phyloP scores from a whole-genome alignment of 2,797 vertebrate genomes.

The Tapera naevia region DNA sequence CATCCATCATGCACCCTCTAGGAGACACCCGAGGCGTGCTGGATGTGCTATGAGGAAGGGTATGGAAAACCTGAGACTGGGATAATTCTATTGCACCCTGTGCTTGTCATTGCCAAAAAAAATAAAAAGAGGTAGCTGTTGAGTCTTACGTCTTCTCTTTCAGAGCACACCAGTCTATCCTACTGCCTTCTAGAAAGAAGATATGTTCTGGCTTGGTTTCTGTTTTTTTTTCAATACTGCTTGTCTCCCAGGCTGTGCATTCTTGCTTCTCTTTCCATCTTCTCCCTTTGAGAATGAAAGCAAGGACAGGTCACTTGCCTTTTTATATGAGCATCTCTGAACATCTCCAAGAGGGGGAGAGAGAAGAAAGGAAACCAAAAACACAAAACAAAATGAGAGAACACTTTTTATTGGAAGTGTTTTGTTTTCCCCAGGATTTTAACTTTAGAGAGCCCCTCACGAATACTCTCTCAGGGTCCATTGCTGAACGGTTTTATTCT shows the following conservation, averaged over 20 bases:
- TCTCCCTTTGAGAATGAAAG: conserved; percentile 59
- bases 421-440: conserved; percentile 76
- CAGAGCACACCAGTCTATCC: background rate
- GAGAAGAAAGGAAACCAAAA: background rate
- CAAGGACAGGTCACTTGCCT: conserved; percentile 78
- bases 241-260: background rate
- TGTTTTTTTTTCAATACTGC: background rate
- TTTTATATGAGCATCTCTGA: conserved; percentile 69
- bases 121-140: background rate
- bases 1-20: background rate
- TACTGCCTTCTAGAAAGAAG: conserved; percentile 4
- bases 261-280: background rate
- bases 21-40: background rate
- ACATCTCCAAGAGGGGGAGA: background rate
- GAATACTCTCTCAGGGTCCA: conserved; percentile 57
- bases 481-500: conserved; percentile 65
- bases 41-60: background rate
- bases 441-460: conserved; percentile 70
- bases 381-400: conserved; percentile 61
- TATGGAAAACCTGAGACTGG: background rate
- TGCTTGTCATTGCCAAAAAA: background rate
- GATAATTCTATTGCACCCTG: background rate
- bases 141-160: background rate
- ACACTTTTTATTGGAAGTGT: conserved; percentile 72
- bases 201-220: background rate